A percentile compares a stretch with the other conserved stretches of the same genome.
Conservation (phyloP, 2,113 vertebrate genomes). For the Stegostoma tigrinum region DNA sequence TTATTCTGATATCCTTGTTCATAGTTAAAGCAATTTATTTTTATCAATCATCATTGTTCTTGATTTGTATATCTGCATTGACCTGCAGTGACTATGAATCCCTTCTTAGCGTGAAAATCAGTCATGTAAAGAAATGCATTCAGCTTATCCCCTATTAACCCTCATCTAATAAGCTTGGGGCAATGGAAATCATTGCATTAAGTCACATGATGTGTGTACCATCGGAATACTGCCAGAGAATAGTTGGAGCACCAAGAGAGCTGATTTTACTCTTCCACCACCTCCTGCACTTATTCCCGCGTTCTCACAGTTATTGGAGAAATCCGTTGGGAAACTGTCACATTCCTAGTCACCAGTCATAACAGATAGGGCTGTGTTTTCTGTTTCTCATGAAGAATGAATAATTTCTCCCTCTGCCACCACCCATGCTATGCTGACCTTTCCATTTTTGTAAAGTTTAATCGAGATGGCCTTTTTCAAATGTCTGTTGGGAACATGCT, state of each 20-base stretch:
- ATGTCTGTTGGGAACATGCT: background rate
- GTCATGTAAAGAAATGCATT: background rate
- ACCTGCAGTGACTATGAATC: background rate
- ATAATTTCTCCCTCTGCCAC: background rate
- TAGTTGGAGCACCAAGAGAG: conserved; percentile 8
- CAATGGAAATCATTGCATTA: background rate
- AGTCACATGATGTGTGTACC: background rate
- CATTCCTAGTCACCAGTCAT: background rate
- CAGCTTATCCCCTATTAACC: conserved; percentile 19
- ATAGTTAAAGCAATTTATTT: conserved; percentile 9
- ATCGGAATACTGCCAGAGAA: background rate
- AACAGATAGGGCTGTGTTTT: background rate
- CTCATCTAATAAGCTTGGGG: background rate
- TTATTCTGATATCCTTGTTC: background rate
- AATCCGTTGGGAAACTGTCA: background rate
- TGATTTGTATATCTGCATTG: background rate
- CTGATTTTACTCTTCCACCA: background rate
- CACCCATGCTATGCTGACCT: background rate
- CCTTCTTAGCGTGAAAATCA: too few species aligned
- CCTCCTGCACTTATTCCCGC: too few species aligned
- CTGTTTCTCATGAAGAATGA: background rate
- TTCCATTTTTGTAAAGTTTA: background rate
- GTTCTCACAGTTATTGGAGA: background rate
- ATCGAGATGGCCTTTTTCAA: conserved; percentile 1
- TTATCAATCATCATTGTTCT: background rate